Base-by-base conservation (phyloP, 2,113 vertebrate species). In the Calyptommatus sinebrachiatus region DNA sequence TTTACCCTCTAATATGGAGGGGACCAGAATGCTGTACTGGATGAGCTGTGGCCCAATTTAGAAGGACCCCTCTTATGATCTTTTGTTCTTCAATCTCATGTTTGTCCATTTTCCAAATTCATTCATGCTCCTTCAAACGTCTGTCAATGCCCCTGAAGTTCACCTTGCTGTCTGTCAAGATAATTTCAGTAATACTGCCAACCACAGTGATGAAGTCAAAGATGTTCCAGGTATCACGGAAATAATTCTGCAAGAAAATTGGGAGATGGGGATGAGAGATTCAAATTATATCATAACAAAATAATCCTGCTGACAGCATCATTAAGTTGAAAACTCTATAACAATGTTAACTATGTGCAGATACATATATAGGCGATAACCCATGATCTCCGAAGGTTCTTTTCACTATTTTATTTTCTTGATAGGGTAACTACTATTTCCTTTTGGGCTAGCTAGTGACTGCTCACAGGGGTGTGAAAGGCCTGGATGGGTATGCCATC, bases 161-260 rank as follows among this genome's bases (percentile, higher is more conserved):
- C 88, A 96, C 96, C 94, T 96, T 96, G 88, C 94, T 96, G 82
- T 96, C 96, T 0, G 95, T 97, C 29, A 99, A 95, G 83, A 99
- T 95, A 24, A 99, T 99, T 92, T 99, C 98, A 0, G 98, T 98
- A 84, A 99, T 99, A 92, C 98, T 99, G 80, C 98, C 98, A 1
- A 99, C 92, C 69, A 99, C 98, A 0, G 98, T 99, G 94, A 99
- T 99, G 91, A 99, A 99, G 92, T 99, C 98, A 88, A 99, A 99
- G 88, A 99, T 99, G 86, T 99, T 99, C 98, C 98, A 99, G 0
- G 98, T 99, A 85, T 99, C 98, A 84, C 98, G 93, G 87, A 99
- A 99, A 91, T 99, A 99, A 91, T 99, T 99, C 98, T 99, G 94
- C 57, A 82, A 63, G 76, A 80, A 77, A 77, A 80, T 61, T n/a